Percentiles rank a stretch among this genome's conserved stretches.
phyloP scores from a whole-genome alignment of 92 coral and sea anemone species.

The Zoanthus sansibaricus region DNA sequence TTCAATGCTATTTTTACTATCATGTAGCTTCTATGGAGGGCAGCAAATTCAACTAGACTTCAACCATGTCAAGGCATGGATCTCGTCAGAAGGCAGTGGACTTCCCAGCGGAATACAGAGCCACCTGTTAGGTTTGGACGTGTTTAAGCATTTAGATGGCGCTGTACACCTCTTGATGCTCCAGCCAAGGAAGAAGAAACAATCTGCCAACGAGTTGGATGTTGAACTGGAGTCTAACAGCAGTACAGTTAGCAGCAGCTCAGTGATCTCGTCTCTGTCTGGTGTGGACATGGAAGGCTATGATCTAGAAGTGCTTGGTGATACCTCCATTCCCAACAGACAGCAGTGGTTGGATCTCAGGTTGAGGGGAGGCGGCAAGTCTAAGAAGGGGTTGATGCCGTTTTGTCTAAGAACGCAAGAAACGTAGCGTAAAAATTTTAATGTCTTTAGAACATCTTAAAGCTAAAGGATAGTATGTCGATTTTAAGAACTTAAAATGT shows the following conservation, averaged over 20 bases:
- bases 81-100: conserved; percentile 86
- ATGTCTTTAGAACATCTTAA: no score
- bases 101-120: conserved; percentile 77
- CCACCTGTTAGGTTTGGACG: conserved; percentile 80
- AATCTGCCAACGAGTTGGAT: conserved; percentile 71
- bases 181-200: conserved; percentile 94
- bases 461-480: no score
- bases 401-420: conserved; percentile 89
- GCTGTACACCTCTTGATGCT: conserved; percentile 89
- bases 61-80: conserved; percentile 92
- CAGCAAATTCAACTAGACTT: conserved; percentile 95
- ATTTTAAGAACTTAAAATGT: no score
- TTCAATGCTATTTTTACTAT: not conserved
- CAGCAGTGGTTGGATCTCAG: conserved; percentile 95
- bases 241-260: conserved; percentile 95
- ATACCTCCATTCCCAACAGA: conserved; percentile 90
- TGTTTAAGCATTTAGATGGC: conserved; percentile 87
- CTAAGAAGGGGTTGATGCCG: conserved; percentile 88
- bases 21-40: conserved; percentile 89
- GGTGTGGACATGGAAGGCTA: conserved; percentile 92
- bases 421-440: conserved; percentile 12
- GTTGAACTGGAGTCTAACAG: conserved; percentile 92
- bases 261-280: conserved; percentile 88
- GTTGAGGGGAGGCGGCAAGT: conserved; percentile 82
- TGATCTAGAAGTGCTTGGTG: conserved; percentile 84